Percentiles rank a stretch among this genome's conserved stretches.
These are phyloP conservation scores for Cheilosia grossa DNA, from an alignment of 2,888 invertebrate genomes.

Conservation along the genomic window DNA sequence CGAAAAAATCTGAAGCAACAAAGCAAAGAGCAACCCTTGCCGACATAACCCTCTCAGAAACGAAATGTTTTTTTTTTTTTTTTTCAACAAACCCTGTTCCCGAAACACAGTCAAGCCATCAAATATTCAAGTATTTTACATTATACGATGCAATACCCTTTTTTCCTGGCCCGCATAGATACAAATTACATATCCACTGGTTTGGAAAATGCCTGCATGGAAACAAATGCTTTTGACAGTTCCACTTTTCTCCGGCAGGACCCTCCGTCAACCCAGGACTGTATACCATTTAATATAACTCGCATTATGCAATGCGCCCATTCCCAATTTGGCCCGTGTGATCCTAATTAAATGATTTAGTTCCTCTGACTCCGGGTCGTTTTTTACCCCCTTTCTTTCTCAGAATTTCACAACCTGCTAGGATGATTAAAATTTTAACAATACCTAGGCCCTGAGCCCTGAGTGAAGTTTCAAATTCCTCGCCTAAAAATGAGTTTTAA, in stretches of 20 bases:
- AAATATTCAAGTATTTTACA: conserved; percentile 20
- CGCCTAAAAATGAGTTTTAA: conserved; percentile 43
- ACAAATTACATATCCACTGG: background rate
- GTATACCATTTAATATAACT: background rate
- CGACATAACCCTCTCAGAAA: background rate
- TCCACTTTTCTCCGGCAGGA: background rate
- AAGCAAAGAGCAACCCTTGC: conserved; percentile 11
- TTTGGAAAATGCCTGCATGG: no score
- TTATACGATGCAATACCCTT: conserved; percentile 26
- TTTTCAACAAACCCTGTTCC: background rate
- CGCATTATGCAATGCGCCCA: conserved; percentile 4
- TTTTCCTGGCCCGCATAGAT: conserved; percentile 21
- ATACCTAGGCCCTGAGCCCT: background rate
- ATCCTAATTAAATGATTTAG: conserved; percentile 48
- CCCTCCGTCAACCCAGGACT: background rate
- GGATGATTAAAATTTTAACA: conserved; percentile 47
- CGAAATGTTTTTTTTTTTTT: background rate
- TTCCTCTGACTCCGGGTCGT: background rate
- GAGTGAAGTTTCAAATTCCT: conserved; percentile 33
- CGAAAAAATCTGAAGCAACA: no score
- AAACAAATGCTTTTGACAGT: conserved; percentile 34
- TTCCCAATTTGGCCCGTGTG: conserved; percentile 6
- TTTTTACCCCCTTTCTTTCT: background rate
- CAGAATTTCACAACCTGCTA: conserved; percentile 7
- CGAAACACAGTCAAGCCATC: conserved; percentile 14